A percentile compares a stretch with the other conserved stretches of the same genome.
These are phyloP conservation scores for Pristionchus mayeri DNA, from an alignment of 2,888 invertebrate species.

Conservation along the genomic window DNA sequence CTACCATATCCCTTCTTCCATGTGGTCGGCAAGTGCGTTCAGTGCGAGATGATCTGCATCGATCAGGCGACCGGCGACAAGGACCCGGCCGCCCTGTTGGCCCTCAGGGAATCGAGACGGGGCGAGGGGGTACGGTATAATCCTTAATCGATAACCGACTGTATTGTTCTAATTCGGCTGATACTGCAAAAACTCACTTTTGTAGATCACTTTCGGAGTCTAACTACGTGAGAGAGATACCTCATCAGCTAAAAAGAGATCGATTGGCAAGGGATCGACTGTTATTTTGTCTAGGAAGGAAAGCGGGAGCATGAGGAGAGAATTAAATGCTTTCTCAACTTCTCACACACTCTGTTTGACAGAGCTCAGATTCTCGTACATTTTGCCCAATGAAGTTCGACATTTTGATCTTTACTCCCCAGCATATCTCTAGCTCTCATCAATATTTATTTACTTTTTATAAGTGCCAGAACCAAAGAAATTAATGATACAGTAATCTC, in stretches of 20 bases:
- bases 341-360: too few species aligned
- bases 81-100: constrained; percentile 74
- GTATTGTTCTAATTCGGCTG: not conserved
- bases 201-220: constrained; percentile 72
- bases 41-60: constrained; percentile 96
- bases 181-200: not conserved
- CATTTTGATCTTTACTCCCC: too few species aligned
- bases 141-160: not conserved
- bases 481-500: too few species aligned
- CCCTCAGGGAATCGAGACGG: constrained; percentile 73
- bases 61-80: constrained; percentile 88
- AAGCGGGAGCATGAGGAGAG: too few species aligned
- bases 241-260: not conserved
- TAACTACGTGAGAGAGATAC: constrained; percentile 58
- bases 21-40: constrained; percentile 84
- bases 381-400: too few species aligned
- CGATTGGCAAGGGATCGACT: not conserved
- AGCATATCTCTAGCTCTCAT: too few species aligned
- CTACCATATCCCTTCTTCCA: constrained; percentile 51
- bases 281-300: not conserved
- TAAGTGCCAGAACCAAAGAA: too few species aligned
- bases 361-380: too few species aligned
- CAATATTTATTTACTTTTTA: too few species aligned
- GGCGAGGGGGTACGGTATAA: constrained; percentile 60
- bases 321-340: too few species aligned